Evolutionary conservation across 2,888 invertebrate genomes (phyloP).

Genomic region (Ennomos erosarius): DNA sequence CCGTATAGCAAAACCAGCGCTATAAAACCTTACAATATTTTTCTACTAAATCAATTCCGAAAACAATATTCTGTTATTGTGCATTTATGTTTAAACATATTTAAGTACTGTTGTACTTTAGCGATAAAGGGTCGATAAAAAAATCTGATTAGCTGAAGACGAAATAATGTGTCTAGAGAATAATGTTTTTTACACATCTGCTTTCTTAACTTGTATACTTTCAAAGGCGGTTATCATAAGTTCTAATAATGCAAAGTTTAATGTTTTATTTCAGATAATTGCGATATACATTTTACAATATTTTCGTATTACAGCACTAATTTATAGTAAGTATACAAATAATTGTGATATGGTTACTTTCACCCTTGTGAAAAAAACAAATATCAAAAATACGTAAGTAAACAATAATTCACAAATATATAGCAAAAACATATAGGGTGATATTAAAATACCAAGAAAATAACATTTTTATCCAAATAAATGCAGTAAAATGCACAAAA

Average conservation of each 20-base stretch:
- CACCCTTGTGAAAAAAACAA: conserved; percentile 51
- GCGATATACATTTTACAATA: conserved; percentile 64
- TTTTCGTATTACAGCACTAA: conserved; percentile 61
- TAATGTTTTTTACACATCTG: conserved; percentile 21
- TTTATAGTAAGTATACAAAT: conserved; percentile 69
- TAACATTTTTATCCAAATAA: conserved; percentile 36
- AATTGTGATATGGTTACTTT: conserved; percentile 80
- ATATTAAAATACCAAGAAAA: conserved; percentile 8
- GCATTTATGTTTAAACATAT: conserved; percentile 18
- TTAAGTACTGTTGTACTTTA: conserved; percentile 28
- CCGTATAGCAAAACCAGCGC: conserved; percentile 14
- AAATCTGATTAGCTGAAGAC: not conserved
- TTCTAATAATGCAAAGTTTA: conserved; percentile 31
- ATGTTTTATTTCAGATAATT: conserved; percentile 55
- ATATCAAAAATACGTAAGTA: conserved; percentile 1
- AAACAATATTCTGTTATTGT: conserved; percentile 30
- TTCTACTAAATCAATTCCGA: conserved; percentile 42
- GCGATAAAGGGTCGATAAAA: not conserved
- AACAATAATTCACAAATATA: conserved; percentile 13
- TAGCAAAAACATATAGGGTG: conserved; percentile 12
- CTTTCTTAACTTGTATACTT: conserved; percentile 39
- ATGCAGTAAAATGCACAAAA: conserved; percentile 44
- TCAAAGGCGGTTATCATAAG: conserved; percentile 41
- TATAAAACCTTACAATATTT: conserved; percentile 26
- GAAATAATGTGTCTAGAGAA: not conserved